phyloP scores from a whole-genome alignment of 92 coral and sea anemone species.

The Meandrina meandrites region DNA sequence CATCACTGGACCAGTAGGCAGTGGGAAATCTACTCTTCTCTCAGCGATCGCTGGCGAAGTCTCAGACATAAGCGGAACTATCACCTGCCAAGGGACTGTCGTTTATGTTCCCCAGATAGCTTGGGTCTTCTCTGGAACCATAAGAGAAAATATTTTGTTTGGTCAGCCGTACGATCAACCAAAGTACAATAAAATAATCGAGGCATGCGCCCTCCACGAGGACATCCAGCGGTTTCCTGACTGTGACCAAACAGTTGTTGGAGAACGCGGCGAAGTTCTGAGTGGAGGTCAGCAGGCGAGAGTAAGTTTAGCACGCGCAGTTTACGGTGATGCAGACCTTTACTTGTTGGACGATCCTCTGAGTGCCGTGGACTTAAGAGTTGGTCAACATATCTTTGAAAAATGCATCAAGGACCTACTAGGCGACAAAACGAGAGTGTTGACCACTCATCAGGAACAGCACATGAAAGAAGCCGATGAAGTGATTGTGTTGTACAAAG shows the following conservation, averaged over 20 bases:
- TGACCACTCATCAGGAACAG: too few species aligned
- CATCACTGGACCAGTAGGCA: slow-evolving; percentile 1
- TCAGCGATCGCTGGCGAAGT: background rate
- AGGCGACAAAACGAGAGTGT: too few species aligned
- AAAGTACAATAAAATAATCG: background rate
- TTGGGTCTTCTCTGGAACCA: slow-evolving; percentile 18
- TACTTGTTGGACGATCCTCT: slow-evolving; percentile 16
- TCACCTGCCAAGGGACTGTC: slow-evolving; percentile 1
- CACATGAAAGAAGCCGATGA: background rate
- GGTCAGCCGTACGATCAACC: background rate
- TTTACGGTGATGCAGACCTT: slow-evolving; percentile 16
- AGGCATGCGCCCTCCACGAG: slow-evolving; percentile 4
- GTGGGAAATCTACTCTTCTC: slow-evolving; percentile 12
- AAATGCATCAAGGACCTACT: background rate
- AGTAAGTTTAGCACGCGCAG: slow-evolving; percentile 16
- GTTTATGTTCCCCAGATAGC: slow-evolving; percentile 8
- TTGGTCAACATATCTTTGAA: slow-evolving; percentile 1
- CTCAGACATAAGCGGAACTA: background rate
- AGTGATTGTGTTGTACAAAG: slow-evolving; percentile 11
- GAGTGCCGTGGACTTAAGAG: slow-evolving; percentile 10
- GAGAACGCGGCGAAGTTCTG: slow-evolving; percentile 2
- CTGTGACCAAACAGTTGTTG: slow-evolving; percentile 11
- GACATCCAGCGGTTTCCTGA: slow-evolving; percentile 16
- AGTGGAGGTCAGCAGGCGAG: slow-evolving; percentile 19
- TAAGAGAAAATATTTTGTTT: slow-evolving; percentile 24